phyloP scores from a whole-genome alignment of 2,797 vertebrate species.

The Ptychadena robeensis region DNA sequence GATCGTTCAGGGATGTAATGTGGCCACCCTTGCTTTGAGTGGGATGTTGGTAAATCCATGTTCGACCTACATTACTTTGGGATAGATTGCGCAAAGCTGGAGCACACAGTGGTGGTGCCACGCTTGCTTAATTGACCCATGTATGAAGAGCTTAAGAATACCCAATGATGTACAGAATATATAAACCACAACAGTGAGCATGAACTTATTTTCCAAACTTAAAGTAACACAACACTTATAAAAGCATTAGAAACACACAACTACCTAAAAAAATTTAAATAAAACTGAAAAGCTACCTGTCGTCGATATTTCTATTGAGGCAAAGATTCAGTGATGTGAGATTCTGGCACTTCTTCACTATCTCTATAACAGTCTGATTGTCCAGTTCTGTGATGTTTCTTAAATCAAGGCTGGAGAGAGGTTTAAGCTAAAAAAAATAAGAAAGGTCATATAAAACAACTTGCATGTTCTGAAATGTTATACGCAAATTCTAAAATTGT shows the following conservation, averaged over 20 bases:
- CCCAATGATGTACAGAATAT: too few relatives aligned
- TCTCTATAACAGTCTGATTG: conserved; percentile 97
- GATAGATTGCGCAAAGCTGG: too few relatives aligned
- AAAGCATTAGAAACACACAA: neutral
- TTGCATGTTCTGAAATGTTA: too few relatives aligned
- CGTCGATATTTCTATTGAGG: conserved; percentile 98
- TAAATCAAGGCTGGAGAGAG: conserved; percentile 91
- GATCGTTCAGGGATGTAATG: too few relatives aligned
- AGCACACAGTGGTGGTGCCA: too few relatives aligned
- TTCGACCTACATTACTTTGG: too few relatives aligned
- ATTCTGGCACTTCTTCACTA: conserved; percentile 93
- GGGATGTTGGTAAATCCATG: too few relatives aligned
- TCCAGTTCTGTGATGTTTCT: conserved; percentile 97
- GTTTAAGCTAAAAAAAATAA: conserved; percentile 80
- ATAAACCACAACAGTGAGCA: too few relatives aligned
- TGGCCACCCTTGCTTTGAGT: too few relatives aligned
- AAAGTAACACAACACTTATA: neutral
- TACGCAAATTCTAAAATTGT: too few relatives aligned
- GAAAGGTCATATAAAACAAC: neutral
- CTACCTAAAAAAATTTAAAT: neutral
- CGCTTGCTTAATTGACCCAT: too few relatives aligned
- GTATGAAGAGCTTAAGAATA: too few relatives aligned
- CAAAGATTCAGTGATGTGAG: conserved; percentile 97
- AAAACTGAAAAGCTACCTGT: conserved; percentile 79
- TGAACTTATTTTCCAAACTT: neutral